Conservation (phyloP, 2,888 invertebrate species). For the Apeira syringaria region DNA sequence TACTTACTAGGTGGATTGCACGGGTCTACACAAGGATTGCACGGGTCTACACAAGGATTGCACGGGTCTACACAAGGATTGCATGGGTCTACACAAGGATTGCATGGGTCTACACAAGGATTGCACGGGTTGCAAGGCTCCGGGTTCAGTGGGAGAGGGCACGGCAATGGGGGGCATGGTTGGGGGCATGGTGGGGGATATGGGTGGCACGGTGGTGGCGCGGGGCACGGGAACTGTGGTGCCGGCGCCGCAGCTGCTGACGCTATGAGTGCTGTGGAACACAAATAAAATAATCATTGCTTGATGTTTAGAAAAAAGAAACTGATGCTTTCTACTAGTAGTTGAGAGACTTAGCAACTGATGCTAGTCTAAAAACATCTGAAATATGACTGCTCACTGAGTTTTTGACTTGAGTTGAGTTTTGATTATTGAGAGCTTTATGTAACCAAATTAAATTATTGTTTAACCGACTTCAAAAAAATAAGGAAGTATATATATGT, state of each 20-base stretch:
- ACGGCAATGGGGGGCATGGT: conserved; percentile 10
- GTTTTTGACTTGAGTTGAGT: too few species aligned
- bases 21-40: conserved; percentile 1
- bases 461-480: too few species aligned
- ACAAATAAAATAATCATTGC: not conserved
- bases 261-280: conserved; percentile 58
- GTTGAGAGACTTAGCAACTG: too few species aligned
- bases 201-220: conserved; percentile 3
- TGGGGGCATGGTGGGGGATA: conserved; percentile 26
- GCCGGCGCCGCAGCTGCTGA: conserved; percentile 54
- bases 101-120: not conserved
- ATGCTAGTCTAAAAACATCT: too few species aligned
- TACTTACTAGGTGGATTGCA: conserved; percentile 40
- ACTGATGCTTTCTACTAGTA: too few species aligned
- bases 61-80: not conserved
- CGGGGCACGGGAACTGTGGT: conserved; percentile 40
- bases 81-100: too few species aligned
- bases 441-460: too few species aligned
- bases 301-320: too few species aligned
- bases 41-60: too few species aligned
- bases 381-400: too few species aligned
- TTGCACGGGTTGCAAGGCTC: conserved; percentile 32
- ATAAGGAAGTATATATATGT: too few species aligned
- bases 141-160: conserved; percentile 21
- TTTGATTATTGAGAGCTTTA: too few species aligned